These are phyloP conservation scores for Daboia siamensis DNA, from an alignment of 2,113 vertebrate genomes.

Conservation along the genomic window DNA sequence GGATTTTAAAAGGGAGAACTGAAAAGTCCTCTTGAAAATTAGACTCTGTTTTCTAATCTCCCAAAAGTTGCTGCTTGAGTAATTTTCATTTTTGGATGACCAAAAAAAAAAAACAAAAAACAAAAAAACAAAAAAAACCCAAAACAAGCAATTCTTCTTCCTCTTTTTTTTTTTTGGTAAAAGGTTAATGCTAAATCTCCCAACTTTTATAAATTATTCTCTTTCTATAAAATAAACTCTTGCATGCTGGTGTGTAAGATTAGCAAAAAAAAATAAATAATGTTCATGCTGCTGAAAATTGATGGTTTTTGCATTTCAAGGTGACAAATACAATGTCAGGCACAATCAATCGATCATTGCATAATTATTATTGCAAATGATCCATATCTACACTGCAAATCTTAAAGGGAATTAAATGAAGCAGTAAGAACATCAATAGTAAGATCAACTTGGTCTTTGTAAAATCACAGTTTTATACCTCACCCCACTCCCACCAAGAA, in stretches of 20 bases:
- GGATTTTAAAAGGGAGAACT: conserved; percentile 4
- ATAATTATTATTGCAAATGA: conserved; percentile 88
- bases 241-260: conserved; percentile 49
- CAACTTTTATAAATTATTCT: conserved; percentile 62
- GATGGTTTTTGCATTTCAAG: conserved; percentile 79
- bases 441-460: conserved; percentile 73
- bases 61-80: conserved; percentile 54
- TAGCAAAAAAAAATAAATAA: conserved; percentile 62
- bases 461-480: conserved; percentile 61
- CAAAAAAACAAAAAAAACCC: conserved; percentile 5
- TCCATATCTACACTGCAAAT: conserved; percentile 78
- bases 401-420: conserved; percentile 83
- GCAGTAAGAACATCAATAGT: conserved; percentile 81
- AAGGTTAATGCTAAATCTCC: conserved; percentile 63
- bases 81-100: conserved; percentile 55
- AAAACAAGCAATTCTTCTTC: conserved; percentile 60
- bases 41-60: conserved; percentile 54
- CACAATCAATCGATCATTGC: conserved; percentile 82
- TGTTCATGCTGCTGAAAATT: conserved; percentile 62
- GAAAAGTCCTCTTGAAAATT: conserved; percentile 45
- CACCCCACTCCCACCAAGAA: no score
- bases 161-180: conserved; percentile 50
- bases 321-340: conserved; percentile 82
- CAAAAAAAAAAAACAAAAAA: background rate
- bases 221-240: conserved; percentile 63